Percentiles rank a stretch among this genome's conserved stretches.
Conservation (phyloP, 1,140 invertebrate species). For the Cotesia chilonis region DNA sequence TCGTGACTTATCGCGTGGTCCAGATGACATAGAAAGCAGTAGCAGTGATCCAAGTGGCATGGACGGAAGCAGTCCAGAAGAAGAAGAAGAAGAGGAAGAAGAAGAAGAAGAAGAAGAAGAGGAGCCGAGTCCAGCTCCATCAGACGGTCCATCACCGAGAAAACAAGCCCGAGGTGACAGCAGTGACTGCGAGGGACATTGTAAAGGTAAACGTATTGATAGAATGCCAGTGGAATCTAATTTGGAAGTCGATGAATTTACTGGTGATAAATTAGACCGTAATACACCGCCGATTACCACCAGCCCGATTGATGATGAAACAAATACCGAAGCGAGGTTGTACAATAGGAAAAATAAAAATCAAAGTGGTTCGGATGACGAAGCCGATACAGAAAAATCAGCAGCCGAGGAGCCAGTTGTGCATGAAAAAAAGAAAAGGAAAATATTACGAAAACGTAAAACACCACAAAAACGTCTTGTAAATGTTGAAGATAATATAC, state of each 20-base stretch:
- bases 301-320: constrained; percentile 43
- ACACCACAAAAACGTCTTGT: constrained; percentile 53
- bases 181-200: constrained; percentile 50
- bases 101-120: constrained; percentile 74
- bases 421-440: constrained; percentile 60
- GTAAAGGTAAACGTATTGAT: constrained; percentile 62
- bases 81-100: constrained; percentile 70
- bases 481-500: constrained; percentile 42
- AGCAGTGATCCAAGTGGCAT: constrained; percentile 71
- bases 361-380: constrained; percentile 60
- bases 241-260: constrained; percentile 53
- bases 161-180: constrained; percentile 56
- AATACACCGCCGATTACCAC: constrained; percentile 47
- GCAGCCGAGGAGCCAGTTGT: constrained; percentile 61
- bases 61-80: constrained; percentile 81
- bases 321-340: constrained; percentile 42
- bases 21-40: constrained; percentile 62
- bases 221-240: constrained; percentile 60
- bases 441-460: constrained; percentile 61
- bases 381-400: constrained; percentile 66
- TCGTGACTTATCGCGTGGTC: constrained; percentile 52
- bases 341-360: constrained; percentile 45
- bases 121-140: constrained; percentile 59
- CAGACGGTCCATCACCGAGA: constrained; percentile 64
- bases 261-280: constrained; percentile 41